Evolutionary conservation across 2,797 vertebrate species (phyloP).

Genomic region (Acanthornis magna): DNA sequence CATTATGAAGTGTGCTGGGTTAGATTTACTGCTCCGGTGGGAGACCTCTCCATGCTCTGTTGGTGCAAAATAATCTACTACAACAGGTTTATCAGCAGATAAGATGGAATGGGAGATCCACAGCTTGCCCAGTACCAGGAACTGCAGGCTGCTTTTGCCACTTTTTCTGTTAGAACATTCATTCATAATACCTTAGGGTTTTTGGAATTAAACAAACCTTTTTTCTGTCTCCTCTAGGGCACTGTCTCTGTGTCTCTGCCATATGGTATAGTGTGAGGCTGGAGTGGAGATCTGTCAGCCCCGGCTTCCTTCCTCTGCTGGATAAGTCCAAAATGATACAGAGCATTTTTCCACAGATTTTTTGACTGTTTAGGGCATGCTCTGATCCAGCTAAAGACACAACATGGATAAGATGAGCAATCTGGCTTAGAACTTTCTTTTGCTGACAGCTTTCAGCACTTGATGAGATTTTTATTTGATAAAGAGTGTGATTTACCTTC

Average conservation of each 20-base stretch:
- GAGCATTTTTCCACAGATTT: background rate
- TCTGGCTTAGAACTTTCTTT: background rate
- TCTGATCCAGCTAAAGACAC: background rate
- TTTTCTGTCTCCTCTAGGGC: background rate
- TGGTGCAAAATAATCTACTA: background rate
- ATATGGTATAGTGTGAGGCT: background rate
- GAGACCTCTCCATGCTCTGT: background rate
- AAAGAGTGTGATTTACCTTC: background rate
- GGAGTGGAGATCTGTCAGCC: background rate
- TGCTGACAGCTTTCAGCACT: background rate
- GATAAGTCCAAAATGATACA: background rate
- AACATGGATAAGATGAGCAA: background rate
- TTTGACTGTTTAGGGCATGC: background rate
- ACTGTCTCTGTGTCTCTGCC: background rate
- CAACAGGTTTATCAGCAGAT: background rate
- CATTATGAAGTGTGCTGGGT: background rate
- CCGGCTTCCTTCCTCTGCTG: background rate
- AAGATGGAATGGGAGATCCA: background rate
- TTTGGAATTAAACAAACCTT: background rate
- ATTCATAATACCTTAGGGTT: background rate
- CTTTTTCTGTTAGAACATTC: background rate
- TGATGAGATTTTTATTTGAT: background rate
- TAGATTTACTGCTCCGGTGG: slow-evolving; percentile 21
- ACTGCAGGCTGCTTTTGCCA: background rate
- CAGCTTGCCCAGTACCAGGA: background rate